Conservation (phyloP, 2,113 vertebrate genomes). For the Gambusia affinis region DNA sequence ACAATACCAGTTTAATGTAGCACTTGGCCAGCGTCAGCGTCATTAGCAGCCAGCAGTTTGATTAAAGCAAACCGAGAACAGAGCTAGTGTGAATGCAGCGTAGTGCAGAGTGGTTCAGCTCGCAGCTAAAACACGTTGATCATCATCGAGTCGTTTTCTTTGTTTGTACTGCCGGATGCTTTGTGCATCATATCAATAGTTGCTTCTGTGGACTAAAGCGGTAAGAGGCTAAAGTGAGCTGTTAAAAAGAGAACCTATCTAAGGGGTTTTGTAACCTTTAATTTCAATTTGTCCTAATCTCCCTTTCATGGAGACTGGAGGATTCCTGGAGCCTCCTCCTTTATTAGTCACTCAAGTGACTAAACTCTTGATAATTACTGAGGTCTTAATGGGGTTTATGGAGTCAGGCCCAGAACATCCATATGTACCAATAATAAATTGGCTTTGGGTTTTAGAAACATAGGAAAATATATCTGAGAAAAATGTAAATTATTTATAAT, state of each 20-base stretch:
- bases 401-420: neutral
- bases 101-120: neutral
- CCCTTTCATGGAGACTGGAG: neutral
- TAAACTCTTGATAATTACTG: neutral
- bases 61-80: no score
- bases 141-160: neutral
- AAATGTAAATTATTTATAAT: neutral
- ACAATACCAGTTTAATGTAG: no score
- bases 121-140: neutral
- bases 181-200: conserved; percentile 14
- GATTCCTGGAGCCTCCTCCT: conserved; percentile 1
- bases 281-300: conserved; percentile 15
- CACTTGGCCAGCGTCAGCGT: no score
- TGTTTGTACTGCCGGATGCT: neutral
- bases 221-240: neutral
- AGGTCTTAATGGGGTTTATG: neutral
- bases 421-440: neutral
- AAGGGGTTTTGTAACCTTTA: conserved; percentile 8
- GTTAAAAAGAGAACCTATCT: neutral
- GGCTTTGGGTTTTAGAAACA: neutral
- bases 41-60: no score
- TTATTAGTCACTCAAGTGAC: neutral
- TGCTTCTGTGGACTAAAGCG: conserved; percentile 19
- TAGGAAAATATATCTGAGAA: neutral
- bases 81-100: no score